Conservation (phyloP, 2,888 invertebrate genomes). For the Plebejus argus region DNA sequence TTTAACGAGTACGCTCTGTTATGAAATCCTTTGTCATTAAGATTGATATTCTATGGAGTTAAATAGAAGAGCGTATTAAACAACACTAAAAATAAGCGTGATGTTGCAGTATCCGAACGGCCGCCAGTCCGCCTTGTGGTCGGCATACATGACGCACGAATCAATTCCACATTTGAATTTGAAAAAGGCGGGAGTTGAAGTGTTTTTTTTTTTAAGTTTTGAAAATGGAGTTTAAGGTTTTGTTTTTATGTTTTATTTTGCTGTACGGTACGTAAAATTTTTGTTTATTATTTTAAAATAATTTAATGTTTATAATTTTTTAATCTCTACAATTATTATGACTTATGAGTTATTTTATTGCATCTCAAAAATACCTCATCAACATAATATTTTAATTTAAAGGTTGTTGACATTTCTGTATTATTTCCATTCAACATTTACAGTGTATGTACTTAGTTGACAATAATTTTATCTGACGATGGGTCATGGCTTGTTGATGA, state of each 20-base stretch:
- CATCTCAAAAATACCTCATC: not conserved
- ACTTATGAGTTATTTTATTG: not conserved
- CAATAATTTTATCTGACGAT: too few relatives aligned
- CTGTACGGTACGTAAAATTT: slow-evolving; percentile 22
- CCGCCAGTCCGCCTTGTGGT: slow-evolving; percentile 49
- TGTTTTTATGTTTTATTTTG: slow-evolving; percentile 28
- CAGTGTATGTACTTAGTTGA: too few relatives aligned
- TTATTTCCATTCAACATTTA: not conserved
- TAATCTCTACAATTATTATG: not conserved
- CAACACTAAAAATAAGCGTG: slow-evolving; percentile 56
- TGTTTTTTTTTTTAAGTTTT: not conserved
- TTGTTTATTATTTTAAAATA: not conserved
- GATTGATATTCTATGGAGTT: slow-evolving; percentile 47
- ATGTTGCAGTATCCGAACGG: slow-evolving; percentile 53
- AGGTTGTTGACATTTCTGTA: not conserved
- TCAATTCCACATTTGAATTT: slow-evolving; percentile 47
- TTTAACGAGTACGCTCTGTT: slow-evolving; percentile 39
- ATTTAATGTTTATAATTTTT: not conserved
- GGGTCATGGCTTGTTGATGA: not conserved
- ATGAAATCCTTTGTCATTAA: slow-evolving; percentile 44
- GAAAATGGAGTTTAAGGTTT: slow-evolving; percentile 20
- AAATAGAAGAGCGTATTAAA: slow-evolving; percentile 40
- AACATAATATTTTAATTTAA: not conserved
- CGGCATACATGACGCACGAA: slow-evolving; percentile 47
- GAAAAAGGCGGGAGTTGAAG: slow-evolving; percentile 35